Percentiles rank a stretch among this genome's conserved stretches.
Evolutionary conservation across 1,140 invertebrate species (phyloP).

Genomic region (Drosophila bifasciata): DNA sequence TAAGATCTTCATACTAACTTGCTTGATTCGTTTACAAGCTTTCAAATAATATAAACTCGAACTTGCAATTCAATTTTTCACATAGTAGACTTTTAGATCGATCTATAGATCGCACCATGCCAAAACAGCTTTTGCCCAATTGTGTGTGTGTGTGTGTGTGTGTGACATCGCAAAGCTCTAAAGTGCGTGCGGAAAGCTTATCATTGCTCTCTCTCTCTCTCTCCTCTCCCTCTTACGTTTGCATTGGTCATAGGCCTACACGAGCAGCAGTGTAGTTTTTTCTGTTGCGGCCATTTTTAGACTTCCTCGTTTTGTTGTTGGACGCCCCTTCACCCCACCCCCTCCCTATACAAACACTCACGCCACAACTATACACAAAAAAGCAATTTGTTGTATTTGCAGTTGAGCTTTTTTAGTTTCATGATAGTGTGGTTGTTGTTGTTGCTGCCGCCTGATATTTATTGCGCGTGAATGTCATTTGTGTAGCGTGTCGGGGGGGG

Average conservation of each 20-base stretch:
- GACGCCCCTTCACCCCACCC: not conserved
- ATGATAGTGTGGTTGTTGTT: conserved; percentile 18
- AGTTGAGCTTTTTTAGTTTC: conserved; percentile 68
- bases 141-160: conserved; percentile 35
- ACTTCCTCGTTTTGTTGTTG: conserved; percentile 60
- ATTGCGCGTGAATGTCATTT: conserved; percentile 81
- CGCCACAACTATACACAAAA: too few species aligned
- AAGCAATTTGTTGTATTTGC: conserved; percentile 62
- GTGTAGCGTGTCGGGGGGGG: conserved; percentile 28
- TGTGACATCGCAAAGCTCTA: conserved; percentile 23
- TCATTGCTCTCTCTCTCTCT: not conserved
- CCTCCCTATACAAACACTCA: too few species aligned
- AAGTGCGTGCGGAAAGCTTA: conserved; percentile 2
- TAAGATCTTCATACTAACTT: not conserved
- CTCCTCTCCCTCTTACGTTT: conserved; percentile 22
- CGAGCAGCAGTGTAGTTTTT: conserved; percentile 10
- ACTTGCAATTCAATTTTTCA: not conserved
- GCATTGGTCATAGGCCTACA: conserved; percentile 27
- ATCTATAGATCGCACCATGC: conserved; percentile 22
- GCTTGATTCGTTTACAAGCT: not conserved
- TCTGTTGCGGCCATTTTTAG: conserved; percentile 64
- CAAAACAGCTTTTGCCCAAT: conserved; percentile 21
- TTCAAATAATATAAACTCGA: not conserved
- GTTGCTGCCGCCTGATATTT: conserved; percentile 55
- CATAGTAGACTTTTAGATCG: not conserved